Evolutionary conservation across 2,888 invertebrate genomes (phyloP).

Genomic region (Rhodophaea formosa): DNA sequence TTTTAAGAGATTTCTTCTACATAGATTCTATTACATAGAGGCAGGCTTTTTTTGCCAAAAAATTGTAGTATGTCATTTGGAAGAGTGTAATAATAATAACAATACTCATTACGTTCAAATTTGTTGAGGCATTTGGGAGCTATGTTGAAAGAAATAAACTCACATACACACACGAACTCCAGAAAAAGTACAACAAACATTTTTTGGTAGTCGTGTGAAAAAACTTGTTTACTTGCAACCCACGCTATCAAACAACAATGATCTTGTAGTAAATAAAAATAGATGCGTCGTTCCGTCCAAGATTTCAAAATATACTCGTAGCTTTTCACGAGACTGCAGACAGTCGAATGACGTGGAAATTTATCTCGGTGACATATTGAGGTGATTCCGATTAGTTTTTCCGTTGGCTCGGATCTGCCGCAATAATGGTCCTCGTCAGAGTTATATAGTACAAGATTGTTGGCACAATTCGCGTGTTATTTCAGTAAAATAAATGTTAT

Average conservation of each 20-base stretch:
- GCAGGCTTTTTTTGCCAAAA: too few relatives aligned
- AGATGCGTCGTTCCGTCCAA: not conserved
- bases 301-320: not conserved
- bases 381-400: conserved; percentile 2
- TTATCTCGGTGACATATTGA: conserved; percentile 3
- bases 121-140: too few relatives aligned
- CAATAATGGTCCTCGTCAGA: conserved; percentile 11
- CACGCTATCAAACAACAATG: not conserved
- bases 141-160: too few relatives aligned
- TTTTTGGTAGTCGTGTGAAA: too few relatives aligned
- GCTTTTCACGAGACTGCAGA: conserved; percentile 1
- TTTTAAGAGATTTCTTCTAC: too few relatives aligned
- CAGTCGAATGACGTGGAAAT: conserved; percentile 2
- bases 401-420: conserved; percentile 1
- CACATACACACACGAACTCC: too few relatives aligned
- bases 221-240: not conserved
- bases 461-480: conserved; percentile 3
- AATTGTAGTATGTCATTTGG: too few relatives aligned
- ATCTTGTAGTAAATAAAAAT: not conserved
- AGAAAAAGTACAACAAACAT: too few relatives aligned
- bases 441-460: conserved; percentile 10
- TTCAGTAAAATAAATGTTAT: not conserved
- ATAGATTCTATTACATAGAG: too few relatives aligned
- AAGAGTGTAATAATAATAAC: too few relatives aligned
- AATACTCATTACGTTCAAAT: too few relatives aligned